Percentiles rank a stretch among this genome's conserved stretches.
Conservation (phyloP, 2,888 invertebrate species). For the Cosmorhoe ocellata region DNA sequence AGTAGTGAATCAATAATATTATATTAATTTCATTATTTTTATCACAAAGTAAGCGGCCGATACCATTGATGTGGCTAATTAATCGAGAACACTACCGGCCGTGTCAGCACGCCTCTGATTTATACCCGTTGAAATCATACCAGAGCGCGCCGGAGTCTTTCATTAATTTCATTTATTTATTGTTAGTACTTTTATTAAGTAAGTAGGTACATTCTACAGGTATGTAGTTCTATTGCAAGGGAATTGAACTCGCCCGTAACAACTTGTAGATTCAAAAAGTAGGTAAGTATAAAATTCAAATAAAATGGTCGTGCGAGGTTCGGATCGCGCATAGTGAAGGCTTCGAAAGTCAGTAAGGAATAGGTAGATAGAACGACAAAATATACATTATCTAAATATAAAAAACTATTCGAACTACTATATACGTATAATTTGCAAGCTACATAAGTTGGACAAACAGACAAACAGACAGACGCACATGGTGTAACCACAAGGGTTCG, state of each 20-base stretch:
- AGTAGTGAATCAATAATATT: background rate
- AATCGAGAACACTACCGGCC: slow-evolving; percentile 63
- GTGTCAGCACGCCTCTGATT: slow-evolving; percentile 62
- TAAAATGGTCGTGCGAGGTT: no score
- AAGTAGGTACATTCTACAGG: no score
- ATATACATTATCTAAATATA: background rate
- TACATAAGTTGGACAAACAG: no score
- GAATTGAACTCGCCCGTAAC: no score
- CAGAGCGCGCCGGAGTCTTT: slow-evolving; percentile 46
- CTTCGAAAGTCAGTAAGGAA: no score
- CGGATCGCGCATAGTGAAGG: no score
- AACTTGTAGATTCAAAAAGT: no score
- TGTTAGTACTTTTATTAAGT: slow-evolving; percentile 48
- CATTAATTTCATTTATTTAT: slow-evolving; percentile 67
- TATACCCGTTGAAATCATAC: slow-evolving; percentile 58
- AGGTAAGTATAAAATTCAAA: no score
- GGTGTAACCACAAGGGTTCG: no score
- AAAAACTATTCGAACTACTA: slow-evolving; percentile 1
- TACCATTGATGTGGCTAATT: slow-evolving; percentile 69
- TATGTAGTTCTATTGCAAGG: background rate
- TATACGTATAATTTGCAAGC: no score
- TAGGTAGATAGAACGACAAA: no score
- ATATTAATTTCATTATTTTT: slow-evolving; percentile 9
- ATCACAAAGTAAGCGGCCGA: slow-evolving; percentile 37
- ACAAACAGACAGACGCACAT: no score